Evolutionary conservation across 2,888 invertebrate species (phyloP).

Genomic region (Allophyes oxyacanthae): DNA sequence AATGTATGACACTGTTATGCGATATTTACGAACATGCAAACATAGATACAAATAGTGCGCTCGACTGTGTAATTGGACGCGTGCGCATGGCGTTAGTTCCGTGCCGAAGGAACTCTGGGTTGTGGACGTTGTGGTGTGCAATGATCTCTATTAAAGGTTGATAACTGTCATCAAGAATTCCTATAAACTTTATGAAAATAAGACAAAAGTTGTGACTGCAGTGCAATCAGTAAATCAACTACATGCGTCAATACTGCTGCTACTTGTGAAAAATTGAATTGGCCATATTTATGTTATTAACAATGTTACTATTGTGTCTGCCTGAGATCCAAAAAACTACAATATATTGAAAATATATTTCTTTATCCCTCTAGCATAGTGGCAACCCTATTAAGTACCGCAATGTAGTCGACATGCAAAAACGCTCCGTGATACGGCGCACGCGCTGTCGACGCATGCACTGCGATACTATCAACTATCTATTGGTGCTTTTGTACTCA

Average conservation of each 20-base stretch:
- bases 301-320: no score
- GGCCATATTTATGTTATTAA: no score
- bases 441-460: slow-evolving; percentile 28
- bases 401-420: slow-evolving; percentile 45
- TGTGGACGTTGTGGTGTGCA: not conserved
- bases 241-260: no score
- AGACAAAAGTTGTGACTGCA: no score
- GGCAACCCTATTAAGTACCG: slow-evolving; percentile 45
- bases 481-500: slow-evolving; percentile 7
- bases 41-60: slow-evolving; percentile 1
- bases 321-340: no score
- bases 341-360: no score
- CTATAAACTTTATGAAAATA: no score
- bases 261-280: no score
- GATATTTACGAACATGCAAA: not conserved
- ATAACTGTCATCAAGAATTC: not conserved
- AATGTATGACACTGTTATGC: no score
- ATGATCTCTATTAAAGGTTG: not conserved
- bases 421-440: slow-evolving; percentile 37
- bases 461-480: slow-evolving; percentile 9
- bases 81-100: slow-evolving; percentile 48
- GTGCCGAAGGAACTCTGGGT: slow-evolving; percentile 11
- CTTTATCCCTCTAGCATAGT: no score
- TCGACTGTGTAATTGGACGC: slow-evolving; percentile 38
- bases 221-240: no score